Percentiles rank a stretch among this genome's conserved stretches.
Conservation (phyloP, 2,797 vertebrate genomes). For the Eospalax fontanierii region DNA sequence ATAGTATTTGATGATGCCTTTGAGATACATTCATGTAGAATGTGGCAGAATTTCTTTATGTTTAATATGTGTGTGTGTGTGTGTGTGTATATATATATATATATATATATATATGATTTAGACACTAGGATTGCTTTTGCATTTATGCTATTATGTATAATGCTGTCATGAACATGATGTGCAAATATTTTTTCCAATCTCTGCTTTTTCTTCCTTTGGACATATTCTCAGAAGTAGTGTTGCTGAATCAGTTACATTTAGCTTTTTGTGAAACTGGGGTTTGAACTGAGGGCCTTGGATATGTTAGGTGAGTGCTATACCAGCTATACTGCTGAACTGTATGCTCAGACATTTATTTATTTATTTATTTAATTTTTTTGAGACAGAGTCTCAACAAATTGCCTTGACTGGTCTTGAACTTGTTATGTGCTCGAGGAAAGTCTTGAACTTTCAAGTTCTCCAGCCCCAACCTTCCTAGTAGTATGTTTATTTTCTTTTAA, state of each 20-base stretch:
- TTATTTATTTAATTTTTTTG: background rate
- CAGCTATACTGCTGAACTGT: background rate
- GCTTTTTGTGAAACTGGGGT: background rate
- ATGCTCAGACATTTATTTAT: background rate
- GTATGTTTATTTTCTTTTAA: background rate
- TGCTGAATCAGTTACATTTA: background rate
- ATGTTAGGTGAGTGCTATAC: background rate
- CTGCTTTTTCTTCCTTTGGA: background rate
- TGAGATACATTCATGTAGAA: background rate
- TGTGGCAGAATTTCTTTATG: background rate
- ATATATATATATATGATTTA: background rate
- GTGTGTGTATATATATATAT: too few species aligned
- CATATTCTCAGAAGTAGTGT: too few species aligned
- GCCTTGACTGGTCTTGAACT: background rate
- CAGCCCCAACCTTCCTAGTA: background rate
- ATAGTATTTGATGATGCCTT: background rate
- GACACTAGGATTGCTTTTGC: background rate
- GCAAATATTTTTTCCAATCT: background rate
- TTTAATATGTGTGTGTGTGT: background rate
- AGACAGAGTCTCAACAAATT: background rate
- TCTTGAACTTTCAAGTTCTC: background rate
- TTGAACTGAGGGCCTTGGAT: background rate
- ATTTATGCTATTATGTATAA: background rate
- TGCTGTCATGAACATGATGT: too few species aligned
- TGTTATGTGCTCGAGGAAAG: background rate